phyloP scores from a whole-genome alignment of 2,888 invertebrate species.

The Isoperla grammatica region DNA sequence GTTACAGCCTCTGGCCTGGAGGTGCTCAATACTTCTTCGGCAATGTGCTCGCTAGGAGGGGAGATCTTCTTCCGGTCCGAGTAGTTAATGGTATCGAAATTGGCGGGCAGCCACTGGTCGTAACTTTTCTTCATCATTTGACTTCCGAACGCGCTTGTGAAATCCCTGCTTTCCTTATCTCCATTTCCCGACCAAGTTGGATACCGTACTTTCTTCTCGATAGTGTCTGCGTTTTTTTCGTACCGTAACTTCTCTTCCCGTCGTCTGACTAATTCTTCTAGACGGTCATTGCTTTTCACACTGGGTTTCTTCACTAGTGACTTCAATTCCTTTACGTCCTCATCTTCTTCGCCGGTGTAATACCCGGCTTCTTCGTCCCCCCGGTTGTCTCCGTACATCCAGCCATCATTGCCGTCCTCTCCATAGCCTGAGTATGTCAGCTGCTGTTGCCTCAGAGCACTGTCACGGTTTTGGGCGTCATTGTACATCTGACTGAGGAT shows the following conservation, averaged over 20 bases:
- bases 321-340: conserved; percentile 60
- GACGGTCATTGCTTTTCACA: conserved; percentile 41
- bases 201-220: conserved; percentile 21
- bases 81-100: conserved; percentile 29
- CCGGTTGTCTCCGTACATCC: conserved; percentile 32
- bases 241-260: conserved; percentile 32
- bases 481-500: conserved; percentile 61
- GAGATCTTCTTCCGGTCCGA: conserved; percentile 32
- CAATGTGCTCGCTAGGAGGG: conserved; percentile 17
- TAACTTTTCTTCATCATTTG: neutral
- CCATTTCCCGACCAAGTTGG: neutral
- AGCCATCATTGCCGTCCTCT: conserved; percentile 31
- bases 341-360: conserved; percentile 47
- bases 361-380: conserved; percentile 37
- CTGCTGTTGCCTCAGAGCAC: neutral
- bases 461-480: conserved; percentile 41
- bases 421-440: conserved; percentile 43
- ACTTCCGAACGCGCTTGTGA: neutral
- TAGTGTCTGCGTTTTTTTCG: neutral
- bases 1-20: conserved; percentile 21
- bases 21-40: conserved; percentile 18
- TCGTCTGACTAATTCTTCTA: neutral
- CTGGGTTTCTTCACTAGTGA: conserved; percentile 52
- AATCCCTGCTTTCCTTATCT: neutral
- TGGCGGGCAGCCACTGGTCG: neutral